These are phyloP conservation scores for Cecidostiba fungosa DNA, from an alignment of 2,888 invertebrate genomes.

Conservation along the genomic window DNA sequence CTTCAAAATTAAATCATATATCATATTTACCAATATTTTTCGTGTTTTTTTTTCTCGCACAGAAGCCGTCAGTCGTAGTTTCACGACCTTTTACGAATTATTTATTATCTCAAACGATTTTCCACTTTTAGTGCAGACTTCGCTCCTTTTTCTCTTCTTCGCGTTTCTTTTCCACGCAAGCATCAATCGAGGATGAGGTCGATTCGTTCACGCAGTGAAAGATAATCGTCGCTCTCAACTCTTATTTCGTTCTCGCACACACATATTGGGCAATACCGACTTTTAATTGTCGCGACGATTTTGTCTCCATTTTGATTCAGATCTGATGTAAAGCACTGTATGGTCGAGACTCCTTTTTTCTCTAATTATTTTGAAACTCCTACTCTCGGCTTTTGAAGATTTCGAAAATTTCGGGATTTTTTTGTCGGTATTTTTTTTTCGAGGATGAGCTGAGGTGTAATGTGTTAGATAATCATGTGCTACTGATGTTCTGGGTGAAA, in stretches of 20 bases:
- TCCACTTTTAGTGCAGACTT: neutral
- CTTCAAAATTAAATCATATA: neutral
- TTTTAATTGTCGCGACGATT: conserved; percentile 42
- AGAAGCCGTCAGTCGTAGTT: neutral
- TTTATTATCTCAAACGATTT: neutral
- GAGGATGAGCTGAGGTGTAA: neutral
- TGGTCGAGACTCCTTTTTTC: neutral
- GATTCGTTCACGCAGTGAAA: neutral
- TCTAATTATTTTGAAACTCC: conserved; percentile 24
- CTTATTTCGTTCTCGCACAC: neutral
- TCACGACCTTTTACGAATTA: neutral
- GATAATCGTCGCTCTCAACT: neutral
- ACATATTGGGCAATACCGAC: conserved; percentile 20
- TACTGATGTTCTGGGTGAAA: conserved; percentile 43
- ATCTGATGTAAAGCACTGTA: neutral
- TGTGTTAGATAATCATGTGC: conserved; percentile 41
- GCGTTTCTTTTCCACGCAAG: neutral
- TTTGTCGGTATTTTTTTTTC: neutral
- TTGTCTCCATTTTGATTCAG: conserved; percentile 3
- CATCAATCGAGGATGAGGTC: conserved; percentile 11
- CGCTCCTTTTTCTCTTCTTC: neutral
- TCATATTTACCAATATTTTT: too few species aligned
- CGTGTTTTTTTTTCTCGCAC: neutral
- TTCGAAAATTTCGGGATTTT: conserved; percentile 21
- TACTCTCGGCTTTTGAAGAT: neutral